Base-by-base conservation (phyloP, 2,888 invertebrate species). In the Ecliptopera silaceata region DNA sequence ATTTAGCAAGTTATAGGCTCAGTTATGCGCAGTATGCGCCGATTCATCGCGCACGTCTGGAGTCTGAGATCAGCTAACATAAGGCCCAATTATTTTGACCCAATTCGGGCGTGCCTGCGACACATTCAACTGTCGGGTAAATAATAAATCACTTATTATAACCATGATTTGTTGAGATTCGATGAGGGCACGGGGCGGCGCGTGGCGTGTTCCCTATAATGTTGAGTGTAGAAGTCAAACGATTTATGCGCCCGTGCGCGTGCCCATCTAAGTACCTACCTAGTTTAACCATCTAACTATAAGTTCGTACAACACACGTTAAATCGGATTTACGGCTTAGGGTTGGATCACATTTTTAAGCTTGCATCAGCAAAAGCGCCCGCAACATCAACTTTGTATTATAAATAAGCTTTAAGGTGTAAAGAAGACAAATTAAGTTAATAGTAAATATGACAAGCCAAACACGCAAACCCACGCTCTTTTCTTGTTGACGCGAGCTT, bases 301-400 rank as follows among this genome's bases (percentile, higher is more conserved):
- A 29, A 6, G 15, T n/a, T 39, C 39, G 55, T 63, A 56, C 17
- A 44, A 34, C 45, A 20, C 47, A 47, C 55, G 58, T 74, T 83
- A 79, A 86, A 80, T 82, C 77, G 81, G 83, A 86, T 87, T 87
- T 84, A 86, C 80, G 75, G 73, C 86, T 86, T 82, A 85, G 82
- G 76, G 29, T 48, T 31, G 12, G 10, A 17, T 15, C 11, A 39
- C 13, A 48, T 12, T n/a, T 26, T 15, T 47, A 26, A 34, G 10
- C 34, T 22, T 36, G 31, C 18, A 29, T 29, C 6, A 29, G 17
- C 11, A n/a, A n/a, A n/a, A n/a, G 22, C 22, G 4, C 22, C 22
- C 22, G 22, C 22, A 5, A 44, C 12, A 13, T 32, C 39, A 41
- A 17, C 12, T 22, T 41, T 4, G 22, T 2, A 12, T 12, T 22